Percentiles rank a stretch among this genome's conserved stretches.
Evolutionary conservation across 2,797 vertebrate species (phyloP).

Genomic region (Chelidonichthys spinosus): DNA sequence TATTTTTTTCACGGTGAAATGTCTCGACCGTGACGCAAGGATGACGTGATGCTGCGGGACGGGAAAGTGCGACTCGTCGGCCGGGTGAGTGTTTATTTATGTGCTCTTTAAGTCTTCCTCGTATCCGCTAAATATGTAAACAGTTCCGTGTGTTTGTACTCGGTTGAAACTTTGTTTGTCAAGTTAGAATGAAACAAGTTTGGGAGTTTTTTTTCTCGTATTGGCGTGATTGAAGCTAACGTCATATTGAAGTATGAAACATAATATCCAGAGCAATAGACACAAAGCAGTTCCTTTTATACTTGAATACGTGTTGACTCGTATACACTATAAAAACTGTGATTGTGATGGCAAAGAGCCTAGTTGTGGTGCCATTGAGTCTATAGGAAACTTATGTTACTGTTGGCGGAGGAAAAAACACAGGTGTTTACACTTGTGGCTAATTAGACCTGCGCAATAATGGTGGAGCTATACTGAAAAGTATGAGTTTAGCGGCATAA

Average conservation of each 20-base stretch:
- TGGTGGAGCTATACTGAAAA: too few species aligned
- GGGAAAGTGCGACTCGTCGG: not conserved
- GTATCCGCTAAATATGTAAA: not conserved
- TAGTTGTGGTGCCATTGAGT: not conserved
- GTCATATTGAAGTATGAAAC: not conserved
- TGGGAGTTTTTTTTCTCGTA: not conserved
- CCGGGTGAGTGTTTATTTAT: conserved; percentile 3
- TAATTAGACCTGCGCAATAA: not conserved
- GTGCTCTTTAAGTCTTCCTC: not conserved
- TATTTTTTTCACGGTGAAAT: not conserved
- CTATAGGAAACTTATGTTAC: not conserved
- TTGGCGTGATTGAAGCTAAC: too few species aligned
- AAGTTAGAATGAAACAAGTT: not conserved
- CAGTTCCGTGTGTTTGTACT: not conserved
- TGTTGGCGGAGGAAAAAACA: not conserved
- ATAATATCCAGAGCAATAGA: not conserved
- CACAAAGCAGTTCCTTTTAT: not conserved
- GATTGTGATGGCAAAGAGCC: not conserved
- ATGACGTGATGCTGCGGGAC: not conserved
- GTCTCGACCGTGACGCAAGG: too few species aligned
- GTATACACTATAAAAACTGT: too few species aligned
- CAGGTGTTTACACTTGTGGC: not conserved
- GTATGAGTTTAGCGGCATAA: not conserved
- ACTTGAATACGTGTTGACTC: not conserved
- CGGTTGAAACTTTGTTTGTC: not conserved